These are phyloP conservation scores for Scelioninae gen. 2 DNA, from an alignment of 2,888 invertebrate genomes.

Conservation along the genomic window DNA sequence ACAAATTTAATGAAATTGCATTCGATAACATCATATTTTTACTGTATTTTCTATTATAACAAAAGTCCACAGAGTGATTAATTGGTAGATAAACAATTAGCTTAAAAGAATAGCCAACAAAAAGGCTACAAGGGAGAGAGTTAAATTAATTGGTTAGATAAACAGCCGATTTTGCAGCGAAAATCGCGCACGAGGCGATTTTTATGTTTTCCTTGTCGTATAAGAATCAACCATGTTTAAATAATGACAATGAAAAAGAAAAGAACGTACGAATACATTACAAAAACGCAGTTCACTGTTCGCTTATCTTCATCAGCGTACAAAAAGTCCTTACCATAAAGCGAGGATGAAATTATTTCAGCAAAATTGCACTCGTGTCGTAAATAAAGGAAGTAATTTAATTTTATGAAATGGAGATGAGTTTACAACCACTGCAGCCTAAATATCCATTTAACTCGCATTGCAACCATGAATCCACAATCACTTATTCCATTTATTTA, in stretches of 20 bases:
- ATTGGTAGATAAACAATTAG: slow-evolving; percentile 29
- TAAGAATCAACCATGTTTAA: slow-evolving; percentile 13
- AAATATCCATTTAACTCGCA: too few relatives aligned
- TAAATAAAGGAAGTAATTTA: slow-evolving; percentile 7
- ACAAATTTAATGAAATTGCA: too few relatives aligned
- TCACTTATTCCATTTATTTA: too few relatives aligned
- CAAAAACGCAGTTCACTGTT: slow-evolving; percentile 5
- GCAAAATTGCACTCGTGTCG: not conserved
- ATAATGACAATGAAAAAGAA: slow-evolving; percentile 7
- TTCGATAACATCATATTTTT: too few relatives aligned
- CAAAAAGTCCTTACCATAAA: slow-evolving; percentile 29
- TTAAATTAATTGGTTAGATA: slow-evolving; percentile 10
- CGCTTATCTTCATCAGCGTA: slow-evolving; percentile 40
- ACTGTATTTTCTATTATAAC: not conserved
- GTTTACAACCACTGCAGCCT: too few relatives aligned
- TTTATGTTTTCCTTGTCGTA: slow-evolving; percentile 7
- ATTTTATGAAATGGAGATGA: slow-evolving; percentile 16
- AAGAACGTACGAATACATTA: slow-evolving; percentile 26
- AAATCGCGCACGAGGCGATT: not conserved
- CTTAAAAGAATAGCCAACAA: slow-evolving; percentile 3
- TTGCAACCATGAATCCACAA: too few relatives aligned
- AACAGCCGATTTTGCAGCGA: not conserved
- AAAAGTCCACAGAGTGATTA: not conserved
- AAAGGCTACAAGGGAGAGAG: not conserved
- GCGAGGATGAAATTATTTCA: slow-evolving; percentile 33